These are phyloP conservation scores for Caenorhabditis remanei DNA, from an alignment of 1,140 invertebrate genomes.

Conservation along the genomic window DNA sequence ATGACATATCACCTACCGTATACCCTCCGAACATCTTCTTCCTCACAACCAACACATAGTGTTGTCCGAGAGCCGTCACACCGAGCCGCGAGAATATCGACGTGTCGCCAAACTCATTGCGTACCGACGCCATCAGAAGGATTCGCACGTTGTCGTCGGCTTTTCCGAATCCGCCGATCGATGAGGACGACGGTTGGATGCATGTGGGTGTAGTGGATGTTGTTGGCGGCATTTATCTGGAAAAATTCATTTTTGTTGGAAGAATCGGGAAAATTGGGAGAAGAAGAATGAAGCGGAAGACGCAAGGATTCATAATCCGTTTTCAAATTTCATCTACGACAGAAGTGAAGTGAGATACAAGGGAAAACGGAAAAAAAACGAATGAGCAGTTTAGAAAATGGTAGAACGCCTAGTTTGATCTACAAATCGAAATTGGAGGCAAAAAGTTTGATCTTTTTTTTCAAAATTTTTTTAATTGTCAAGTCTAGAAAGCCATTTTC, in stretches of 20 bases:
- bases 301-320: too few relatives aligned
- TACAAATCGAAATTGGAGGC: too few relatives aligned
- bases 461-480: too few relatives aligned
- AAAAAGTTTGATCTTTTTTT: too few relatives aligned
- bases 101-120: slow-evolving; percentile 19
- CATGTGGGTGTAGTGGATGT: background rate
- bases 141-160: slow-evolving; percentile 37
- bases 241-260: background rate
- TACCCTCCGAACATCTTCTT: slow-evolving; percentile 39
- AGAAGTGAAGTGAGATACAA: too few relatives aligned
- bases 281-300: background rate
- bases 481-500: too few relatives aligned
- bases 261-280: background rate
- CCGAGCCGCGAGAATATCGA: slow-evolving; percentile 24
- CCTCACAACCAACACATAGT: background rate
- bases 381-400: too few relatives aligned
- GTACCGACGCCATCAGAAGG: slow-evolving; percentile 42
- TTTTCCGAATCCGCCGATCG: slow-evolving; percentile 21
- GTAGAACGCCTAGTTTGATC: too few relatives aligned
- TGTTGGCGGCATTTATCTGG: too few relatives aligned
- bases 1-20: background rate
- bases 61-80: slow-evolving; percentile 20
- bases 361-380: too few relatives aligned
- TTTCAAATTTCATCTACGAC: too few relatives aligned
- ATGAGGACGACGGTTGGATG: slow-evolving; percentile 28